phyloP scores from a whole-genome alignment of 2,888 invertebrate genomes.

The Nasonovia ribisnigri region DNA sequence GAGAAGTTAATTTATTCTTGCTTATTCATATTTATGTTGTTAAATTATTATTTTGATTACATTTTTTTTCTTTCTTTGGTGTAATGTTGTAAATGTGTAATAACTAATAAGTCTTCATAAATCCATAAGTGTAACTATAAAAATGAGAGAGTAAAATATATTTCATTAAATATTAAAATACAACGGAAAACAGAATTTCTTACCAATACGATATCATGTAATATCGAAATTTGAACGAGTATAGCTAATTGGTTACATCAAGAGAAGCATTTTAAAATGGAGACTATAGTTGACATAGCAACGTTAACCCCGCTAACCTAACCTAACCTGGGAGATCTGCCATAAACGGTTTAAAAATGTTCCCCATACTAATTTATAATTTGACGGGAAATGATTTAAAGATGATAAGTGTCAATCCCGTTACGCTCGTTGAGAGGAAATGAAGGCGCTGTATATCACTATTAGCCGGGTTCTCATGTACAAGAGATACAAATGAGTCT shows the following conservation, averaged over 20 bases:
- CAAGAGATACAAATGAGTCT: too few relatives aligned
- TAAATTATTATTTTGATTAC: background rate
- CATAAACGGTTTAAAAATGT: too few relatives aligned
- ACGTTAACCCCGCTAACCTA: too few relatives aligned
- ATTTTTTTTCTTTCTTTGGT: background rate
- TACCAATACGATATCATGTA: background rate
- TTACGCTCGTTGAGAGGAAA: too few relatives aligned
- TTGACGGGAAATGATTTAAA: too few relatives aligned
- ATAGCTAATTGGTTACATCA: background rate
- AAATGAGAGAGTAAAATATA: background rate
- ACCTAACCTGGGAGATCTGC: too few relatives aligned
- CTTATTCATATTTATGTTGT: background rate
- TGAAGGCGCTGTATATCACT: too few relatives aligned
- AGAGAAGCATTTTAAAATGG: too few relatives aligned
- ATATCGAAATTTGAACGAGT: background rate
- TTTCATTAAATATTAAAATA: background rate
- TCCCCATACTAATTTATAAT: too few relatives aligned
- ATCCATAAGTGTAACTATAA: background rate
- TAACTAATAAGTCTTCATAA: background rate
- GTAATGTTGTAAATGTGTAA: background rate
- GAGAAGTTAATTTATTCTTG: background rate
- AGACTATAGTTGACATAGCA: too few relatives aligned
- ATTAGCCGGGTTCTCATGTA: too few relatives aligned
- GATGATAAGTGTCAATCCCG: too few relatives aligned
- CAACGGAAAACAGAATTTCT: background rate